Base-by-base conservation (phyloP, 1,140 invertebrate species). In the Drosophila seguyi region DNA sequence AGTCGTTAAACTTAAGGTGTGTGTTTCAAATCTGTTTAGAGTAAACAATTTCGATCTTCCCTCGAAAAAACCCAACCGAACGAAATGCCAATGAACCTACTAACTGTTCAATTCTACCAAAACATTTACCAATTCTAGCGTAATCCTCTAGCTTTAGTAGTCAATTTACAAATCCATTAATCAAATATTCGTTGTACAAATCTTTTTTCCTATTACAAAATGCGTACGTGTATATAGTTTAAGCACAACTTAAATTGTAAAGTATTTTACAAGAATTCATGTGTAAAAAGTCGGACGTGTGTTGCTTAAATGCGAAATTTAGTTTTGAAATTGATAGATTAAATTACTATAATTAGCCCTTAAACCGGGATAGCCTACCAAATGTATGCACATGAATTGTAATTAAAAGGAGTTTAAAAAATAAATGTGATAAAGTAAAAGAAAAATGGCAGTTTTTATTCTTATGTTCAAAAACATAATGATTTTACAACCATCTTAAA, bases 361-460 rank as follows among this genome's bases (percentile, higher is more conserved):
- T 36, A 22, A 61, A 16, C 48, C 56, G 48, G 20, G 36, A 60
- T 60, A 63, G 50, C 79, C 42, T 65, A 72, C 44, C 78, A 67
- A 69, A 25, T 61, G 47, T 90, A 75, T 80, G 71, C 80, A 67
- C 66, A 62, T 44, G 27, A 67, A 72, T 72, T 87, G 62, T 75
- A 83, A 83, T 76, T 77, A 75, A 68, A 88, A 81, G 75, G 18
- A 60, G 58, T 78, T 78, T 52, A 67, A 66, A 41, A 75, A 88
- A 87, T 87, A 87, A 90, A 88, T 88, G 84, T 88, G 84, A 88
- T 88, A 90, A 78, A 75, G 81, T 50, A 38, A 84, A 39, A 60
- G 47, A 50, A 62, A 11, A 39, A 75, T 34, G 1, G 16, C 5
- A n/a, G 20, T 22, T n/a, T 25, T 13, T 22, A 16, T 36, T 7